Evolutionary conservation across 2,113 vertebrate species (phyloP), one percentile per base, ranked within the genome.

Genomic region (Scartelaos histophorus): DNA sequence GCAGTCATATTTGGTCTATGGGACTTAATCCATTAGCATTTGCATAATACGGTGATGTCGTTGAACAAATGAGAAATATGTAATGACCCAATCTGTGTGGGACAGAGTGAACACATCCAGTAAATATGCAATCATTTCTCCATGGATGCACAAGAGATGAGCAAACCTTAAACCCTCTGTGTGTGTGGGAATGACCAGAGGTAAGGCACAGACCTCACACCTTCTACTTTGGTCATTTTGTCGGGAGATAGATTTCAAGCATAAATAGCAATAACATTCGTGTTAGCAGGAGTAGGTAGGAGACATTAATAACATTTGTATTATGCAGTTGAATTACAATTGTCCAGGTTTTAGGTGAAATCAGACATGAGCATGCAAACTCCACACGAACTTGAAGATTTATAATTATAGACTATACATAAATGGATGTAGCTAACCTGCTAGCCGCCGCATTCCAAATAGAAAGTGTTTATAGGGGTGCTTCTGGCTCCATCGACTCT

Each of bases 1-100:
- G 46, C 80, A 70, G 77, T 87, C 79, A 90, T 89, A 89, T 89
- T 83, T 82, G 84, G 82, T 87, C 73, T 76, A 74, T 76, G 82
- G 78, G 82, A 79, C 83, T 87, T 82, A 84, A 87, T 45, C 88
- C 85, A 90, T 91, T 88, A 86, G 69, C 80, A 90, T 92, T 91
- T 90, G 88, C 86, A 89, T 88, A 89, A 90, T 85, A 83, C 84
- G 77, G 79, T 78, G 29, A 78, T 79, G 75, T 85, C 72, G 75
- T 85, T 86, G 84, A 85, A 79, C 85, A 87, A 90, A 90, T 90
- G 86, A 88, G 85, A 76, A 87, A 84, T 83, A 90, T 82, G 81
- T 87, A 90, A 91, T 87, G 86, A 89, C 77, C 79, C 87, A 88
- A 89, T 91, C 84, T 89, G 85, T 69, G 82, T 56, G 78, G 71